Conservation (phyloP, 2,113 vertebrate genomes). For the Scopus umbretta region DNA sequence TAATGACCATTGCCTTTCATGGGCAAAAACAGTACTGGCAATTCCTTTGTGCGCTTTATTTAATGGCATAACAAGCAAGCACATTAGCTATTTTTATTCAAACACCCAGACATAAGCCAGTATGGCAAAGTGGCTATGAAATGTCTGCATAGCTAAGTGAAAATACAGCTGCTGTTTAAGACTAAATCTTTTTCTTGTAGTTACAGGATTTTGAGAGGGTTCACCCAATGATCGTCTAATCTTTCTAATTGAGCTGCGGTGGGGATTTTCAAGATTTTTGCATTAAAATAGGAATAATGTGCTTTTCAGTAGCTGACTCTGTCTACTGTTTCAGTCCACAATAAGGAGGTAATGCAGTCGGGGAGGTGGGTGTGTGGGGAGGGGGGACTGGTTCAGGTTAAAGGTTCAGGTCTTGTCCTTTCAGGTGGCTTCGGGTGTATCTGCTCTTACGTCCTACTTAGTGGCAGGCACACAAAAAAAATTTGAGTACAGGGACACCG, state of each 20-base stretch:
- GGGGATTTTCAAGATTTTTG: not conserved
- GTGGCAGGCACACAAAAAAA: not conserved
- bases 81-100: slow-evolving; percentile 31
- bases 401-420: not conserved
- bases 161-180: slow-evolving; percentile 2
- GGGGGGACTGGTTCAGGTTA: not conserved
- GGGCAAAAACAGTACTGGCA: slow-evolving; percentile 13
- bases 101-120: not conserved
- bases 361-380: not conserved
- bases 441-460: not conserved
- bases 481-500: not conserved
- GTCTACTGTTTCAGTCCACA: not conserved
- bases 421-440: not conserved
- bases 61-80: slow-evolving; percentile 3
- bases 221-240: not conserved
- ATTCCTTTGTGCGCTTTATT: slow-evolving; percentile 29
- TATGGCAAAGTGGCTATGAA: not conserved
- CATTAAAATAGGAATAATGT: not conserved
- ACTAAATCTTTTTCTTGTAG: not conserved
- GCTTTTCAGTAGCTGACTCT: slow-evolving; percentile 11
- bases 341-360: not conserved
- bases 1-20: slow-evolving; percentile 34
- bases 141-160: slow-evolving; percentile 6
- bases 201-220: not conserved
- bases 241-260: not conserved